phyloP scores from a whole-genome alignment of 2,888 invertebrate species.

The Epinotia bilunana region DNA sequence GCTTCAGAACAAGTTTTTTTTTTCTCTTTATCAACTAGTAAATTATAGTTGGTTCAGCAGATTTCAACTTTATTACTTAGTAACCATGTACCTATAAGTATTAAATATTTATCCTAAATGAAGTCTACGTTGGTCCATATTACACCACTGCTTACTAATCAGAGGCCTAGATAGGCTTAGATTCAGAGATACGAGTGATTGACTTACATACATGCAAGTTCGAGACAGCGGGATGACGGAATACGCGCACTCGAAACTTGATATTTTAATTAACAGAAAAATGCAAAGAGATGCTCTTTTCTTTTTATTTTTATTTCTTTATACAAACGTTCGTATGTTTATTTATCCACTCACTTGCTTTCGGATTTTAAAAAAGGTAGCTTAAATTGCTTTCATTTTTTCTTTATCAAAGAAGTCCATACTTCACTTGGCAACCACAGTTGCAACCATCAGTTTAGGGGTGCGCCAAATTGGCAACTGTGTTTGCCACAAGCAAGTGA shows the following conservation, averaged over 20 bases:
- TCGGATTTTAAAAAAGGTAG: no score
- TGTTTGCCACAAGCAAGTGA: no score
- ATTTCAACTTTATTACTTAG: not conserved
- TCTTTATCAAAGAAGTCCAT: no score
- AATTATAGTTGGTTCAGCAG: not conserved
- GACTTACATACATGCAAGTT: constrained; percentile 7
- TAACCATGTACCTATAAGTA: constrained; percentile 3
- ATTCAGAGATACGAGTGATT: constrained; percentile 26
- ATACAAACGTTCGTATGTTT: no score
- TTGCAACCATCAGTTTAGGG: no score
- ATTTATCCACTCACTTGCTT: no score
- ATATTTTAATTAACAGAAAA: constrained; percentile 21
- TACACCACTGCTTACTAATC: constrained; percentile 16
- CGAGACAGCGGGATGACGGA: constrained; percentile 7
- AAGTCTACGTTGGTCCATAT: constrained; percentile 6
- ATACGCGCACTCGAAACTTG: not conserved
- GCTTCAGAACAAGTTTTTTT: no score
- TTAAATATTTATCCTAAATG: constrained; percentile 10
- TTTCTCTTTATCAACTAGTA: no score
- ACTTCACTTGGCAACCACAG: no score
- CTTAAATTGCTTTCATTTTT: no score
- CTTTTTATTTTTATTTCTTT: no score
- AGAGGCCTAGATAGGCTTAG: constrained; percentile 24
- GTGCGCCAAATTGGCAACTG: no score
- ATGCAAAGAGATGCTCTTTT: not conserved